These are phyloP conservation scores for Myotis planiceps DNA, from an alignment of 2,797 vertebrate species.

Conservation along the genomic window DNA sequence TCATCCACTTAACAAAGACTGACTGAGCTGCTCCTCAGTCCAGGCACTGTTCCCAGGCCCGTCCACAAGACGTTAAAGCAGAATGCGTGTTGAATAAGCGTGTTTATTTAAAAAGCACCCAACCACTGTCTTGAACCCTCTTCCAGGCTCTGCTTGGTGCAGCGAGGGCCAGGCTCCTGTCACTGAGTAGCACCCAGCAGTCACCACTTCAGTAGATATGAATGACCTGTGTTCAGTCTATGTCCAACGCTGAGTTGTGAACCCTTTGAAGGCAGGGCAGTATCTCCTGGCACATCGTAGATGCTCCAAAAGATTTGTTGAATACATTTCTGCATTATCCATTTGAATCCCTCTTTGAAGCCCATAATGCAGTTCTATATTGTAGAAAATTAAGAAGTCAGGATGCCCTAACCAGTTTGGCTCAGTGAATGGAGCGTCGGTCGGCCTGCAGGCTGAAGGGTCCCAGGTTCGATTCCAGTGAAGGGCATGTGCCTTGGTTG, in stretches of 20 bases:
- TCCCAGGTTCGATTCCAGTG: too few species aligned
- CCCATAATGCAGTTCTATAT: not conserved
- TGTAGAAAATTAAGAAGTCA: not conserved
- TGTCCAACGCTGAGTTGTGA: not conserved
- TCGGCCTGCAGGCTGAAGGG: too few species aligned
- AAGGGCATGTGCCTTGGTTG: too few species aligned
- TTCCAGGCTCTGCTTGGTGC: not conserved
- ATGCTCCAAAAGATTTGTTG: not conserved
- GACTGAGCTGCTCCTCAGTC: not conserved
- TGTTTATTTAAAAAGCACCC: not conserved
- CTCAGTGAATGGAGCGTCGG: too few species aligned
- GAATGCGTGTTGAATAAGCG: not conserved
- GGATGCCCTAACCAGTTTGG: not conserved
- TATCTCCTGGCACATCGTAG: not conserved
- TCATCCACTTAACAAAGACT: not conserved
- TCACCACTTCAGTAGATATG: not conserved
- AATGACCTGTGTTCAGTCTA: not conserved
- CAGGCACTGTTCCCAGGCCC: not conserved
- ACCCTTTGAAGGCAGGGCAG: not conserved
- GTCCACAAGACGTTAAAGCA: not conserved
- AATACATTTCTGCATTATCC: not conserved
- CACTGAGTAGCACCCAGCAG: not conserved
- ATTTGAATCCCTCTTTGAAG: not conserved
- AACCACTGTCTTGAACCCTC: not conserved
- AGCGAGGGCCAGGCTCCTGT: not conserved